Evolutionary conservation across 2,888 invertebrate genomes (phyloP), one percentile per base, ranked within the genome.

Genomic region (Himalopsyche anomala): DNA sequence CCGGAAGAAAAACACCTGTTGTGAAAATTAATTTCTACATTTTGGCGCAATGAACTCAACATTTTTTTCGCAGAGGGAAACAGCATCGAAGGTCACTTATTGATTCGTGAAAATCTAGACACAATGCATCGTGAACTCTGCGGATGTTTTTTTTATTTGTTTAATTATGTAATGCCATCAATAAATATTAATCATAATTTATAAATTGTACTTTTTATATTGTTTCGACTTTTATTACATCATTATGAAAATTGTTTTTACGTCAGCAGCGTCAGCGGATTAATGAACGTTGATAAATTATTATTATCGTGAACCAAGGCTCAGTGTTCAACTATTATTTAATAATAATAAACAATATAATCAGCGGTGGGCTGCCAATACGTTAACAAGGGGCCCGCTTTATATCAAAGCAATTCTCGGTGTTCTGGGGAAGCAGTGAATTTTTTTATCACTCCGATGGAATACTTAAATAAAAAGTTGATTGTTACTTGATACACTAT

Each of bases 1-100:
- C 62, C 62, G 62, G 62, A 62, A 62, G 62, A 62, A 62, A 62
- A 62, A 62, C 28, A 62, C n/a, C 19, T 28, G 28, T 28, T 62
- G 62, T 28, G 19, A 62, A 62, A 62, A 62, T 62, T 28, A 62
- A 62, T 62, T n/a, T 62, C 28, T 19, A 62, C 62, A 19, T 62
- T 28, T 62, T 62, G 62, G 62, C 62, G n/a, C 62, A 62, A 62
- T 62, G 62, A 62, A 19, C 62, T 62, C 19, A 19, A 62, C 28
- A 62, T 62, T 19, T 62, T 62, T 62, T 62, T 62, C 28, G 62
- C 62, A 62, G 28, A 19, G 62, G 62, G 62, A 62, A 62, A 62
- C 8, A 62, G 62, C 9, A 19, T 62, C 62, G 62, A 62, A 62
- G 62, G 62, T 62, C 11, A 62, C 8, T 42, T 19, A 62, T 62